Conservation (phyloP, 2,797 vertebrate species). For the Muscicapa comitata region DNA sequence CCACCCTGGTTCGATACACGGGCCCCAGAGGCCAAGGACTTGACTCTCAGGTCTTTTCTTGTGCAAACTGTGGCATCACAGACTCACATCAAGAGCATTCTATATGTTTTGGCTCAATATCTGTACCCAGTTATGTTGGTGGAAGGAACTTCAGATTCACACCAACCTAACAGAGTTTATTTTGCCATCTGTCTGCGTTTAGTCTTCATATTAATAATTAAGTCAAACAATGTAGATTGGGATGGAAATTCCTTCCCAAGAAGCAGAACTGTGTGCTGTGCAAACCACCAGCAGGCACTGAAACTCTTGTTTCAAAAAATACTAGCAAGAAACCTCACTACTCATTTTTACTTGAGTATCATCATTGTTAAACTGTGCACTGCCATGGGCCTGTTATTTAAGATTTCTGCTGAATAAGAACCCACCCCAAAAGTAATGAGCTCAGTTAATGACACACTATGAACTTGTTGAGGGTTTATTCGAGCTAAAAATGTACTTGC, state of each 20-base stretch:
- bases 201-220: constrained; percentile 52
- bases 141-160: constrained; percentile 46
- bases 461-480: not conserved
- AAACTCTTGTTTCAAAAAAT: not conserved
- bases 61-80: constrained; percentile 39
- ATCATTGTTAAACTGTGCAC: not conserved
- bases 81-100: constrained; percentile 21
- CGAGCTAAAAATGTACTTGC: not conserved
- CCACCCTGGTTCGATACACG: not conserved
- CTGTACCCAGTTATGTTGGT: constrained; percentile 13
- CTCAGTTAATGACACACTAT: not conserved
- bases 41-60: not conserved
- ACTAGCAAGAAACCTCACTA: not conserved
- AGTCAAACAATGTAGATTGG: not conserved
- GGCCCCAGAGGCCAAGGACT: constrained; percentile 17
- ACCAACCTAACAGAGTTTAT: constrained; percentile 45
- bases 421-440: not conserved
- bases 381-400: not conserved
- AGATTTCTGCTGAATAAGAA: not conserved
- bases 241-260: not conserved
- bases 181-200: constrained; percentile 60
- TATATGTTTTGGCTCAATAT: constrained; percentile 45
- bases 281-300: not conserved
- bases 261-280: not conserved
- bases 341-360: not conserved